Percentiles rank a stretch among this genome's conserved stretches.
Evolutionary conservation across 1,140 invertebrate genomes (phyloP).

Genomic region (Neodiprion lecontei): DNA sequence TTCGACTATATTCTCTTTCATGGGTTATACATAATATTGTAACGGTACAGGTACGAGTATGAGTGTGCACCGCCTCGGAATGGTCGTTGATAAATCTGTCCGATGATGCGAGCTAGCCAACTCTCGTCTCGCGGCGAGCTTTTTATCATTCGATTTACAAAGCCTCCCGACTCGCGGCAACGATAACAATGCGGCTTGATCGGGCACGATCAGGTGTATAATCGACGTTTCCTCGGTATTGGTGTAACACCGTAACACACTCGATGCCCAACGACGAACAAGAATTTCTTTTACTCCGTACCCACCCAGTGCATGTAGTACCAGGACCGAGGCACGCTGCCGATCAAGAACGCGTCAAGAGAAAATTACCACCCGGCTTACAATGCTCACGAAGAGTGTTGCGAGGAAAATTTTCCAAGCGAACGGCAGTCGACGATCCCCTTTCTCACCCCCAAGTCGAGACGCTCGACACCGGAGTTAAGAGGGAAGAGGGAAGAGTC

Average conservation of each 20-base stretch:
- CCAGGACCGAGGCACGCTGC: background rate
- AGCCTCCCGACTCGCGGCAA: background rate
- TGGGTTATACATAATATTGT: conserved; percentile 8
- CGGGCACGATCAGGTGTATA: conserved; percentile 41
- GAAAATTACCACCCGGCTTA: conserved; percentile 1
- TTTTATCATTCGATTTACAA: background rate
- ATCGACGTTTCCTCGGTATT: conserved; percentile 38
- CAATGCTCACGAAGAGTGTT: background rate
- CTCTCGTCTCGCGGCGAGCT: background rate
- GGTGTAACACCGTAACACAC: conserved; percentile 42
- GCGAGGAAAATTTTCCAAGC: background rate
- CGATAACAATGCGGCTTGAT: conserved; percentile 34
- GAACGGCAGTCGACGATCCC: background rate
- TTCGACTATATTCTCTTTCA: conserved; percentile 11
- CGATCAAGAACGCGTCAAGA: background rate
- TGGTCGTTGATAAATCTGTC: background rate
- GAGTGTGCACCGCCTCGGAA: background rate
- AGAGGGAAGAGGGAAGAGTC: background rate
- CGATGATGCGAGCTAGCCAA: no score
- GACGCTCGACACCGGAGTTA: background rate
- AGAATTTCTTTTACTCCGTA: background rate
- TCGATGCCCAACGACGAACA: background rate
- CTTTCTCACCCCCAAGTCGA: conserved; percentile 7
- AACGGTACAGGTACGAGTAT: conserved; percentile 12
- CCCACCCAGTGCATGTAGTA: background rate